Base-by-base conservation (phyloP, 2,888 invertebrate species). In the Polydrusus tereticollis region DNA sequence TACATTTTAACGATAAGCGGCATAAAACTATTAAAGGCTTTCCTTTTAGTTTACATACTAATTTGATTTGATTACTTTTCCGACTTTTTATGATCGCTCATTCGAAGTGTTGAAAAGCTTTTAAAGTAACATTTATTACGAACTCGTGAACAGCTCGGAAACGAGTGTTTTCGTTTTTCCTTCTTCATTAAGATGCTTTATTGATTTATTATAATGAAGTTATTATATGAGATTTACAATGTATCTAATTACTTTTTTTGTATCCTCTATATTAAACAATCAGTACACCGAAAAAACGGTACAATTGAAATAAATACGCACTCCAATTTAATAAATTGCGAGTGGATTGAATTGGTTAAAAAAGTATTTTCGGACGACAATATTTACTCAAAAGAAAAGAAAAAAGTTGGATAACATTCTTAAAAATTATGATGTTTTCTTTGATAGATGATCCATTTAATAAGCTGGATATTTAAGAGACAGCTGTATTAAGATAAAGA, bases 31-130 rank as follows among this genome's bases (percentile, higher is more conserved):
- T 58, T 58, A 67, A 67, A 67, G 67, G 43, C 38, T 67, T 67
- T 64, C 50, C 58, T 58, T 67, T 58, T 43, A 67, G 58, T 67
- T 57, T 67, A 67, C 58, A 57, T 67, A 67, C 67, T 57, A 58
- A 58, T 67, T 67, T 67, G 29, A 29, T 47, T 67, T 67, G 55
- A 67, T 64, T 64, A 64, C 64, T 64, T 64, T n/a, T 33, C 33
- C 50, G 29, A 50, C 29, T 64, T 64, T 64, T 64, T 64, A 64
- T 50, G 64, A 64, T 45, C 64, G 64, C 36, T 52, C 47, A 50
- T 64, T 45, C 29, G 45, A 64, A 29, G 64, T 52, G 64, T 64
- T 64, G 64, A 64, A 64, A 64, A 64, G 29, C 64, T 50, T 50
- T 64, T 64, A 64, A 64, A 50, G 38, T 50, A 64, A 64, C 50